Base-by-base conservation (phyloP, 2,113 vertebrate genomes). In the Caloenas nicobarica region DNA sequence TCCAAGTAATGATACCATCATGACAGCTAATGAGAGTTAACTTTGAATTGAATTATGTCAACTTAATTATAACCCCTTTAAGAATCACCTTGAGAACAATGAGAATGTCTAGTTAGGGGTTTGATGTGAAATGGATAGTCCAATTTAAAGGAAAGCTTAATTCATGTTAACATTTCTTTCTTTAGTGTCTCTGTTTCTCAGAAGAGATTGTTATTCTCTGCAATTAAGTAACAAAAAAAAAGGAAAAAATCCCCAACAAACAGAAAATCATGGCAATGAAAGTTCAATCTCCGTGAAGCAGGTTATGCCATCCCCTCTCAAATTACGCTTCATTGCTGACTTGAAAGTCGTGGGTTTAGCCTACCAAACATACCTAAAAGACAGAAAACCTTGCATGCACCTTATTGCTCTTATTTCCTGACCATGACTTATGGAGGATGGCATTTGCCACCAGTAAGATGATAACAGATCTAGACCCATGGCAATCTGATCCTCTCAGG, bases 71-170 rank as follows among this genome's bases (percentile, higher is more conserved):
- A 96, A 87, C 65, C 44, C 61, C 65, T 65, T 88, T 97, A 93
- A 93, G 79, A 95, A 91, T 57, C 36, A 81, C 53, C 88, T 4
- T 90, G 95, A 91, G 94, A 97, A 97, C 86, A 95, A 92, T 84
- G 57, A 72, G 69, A 44, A 93, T 76, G 93, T 96, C 93, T 95
- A 87, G 86, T 48, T 89, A 87, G 65, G 48, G 61, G 34, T 48
- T 93, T 97, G 96, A 95, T 91, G 84, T 95, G 91, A 95, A 97
- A 95, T 72, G 61, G 83, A 93, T 95, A 92, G 93, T 87, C 70
- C 89, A 96, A 95, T 97, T 95, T 96, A 93, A 87, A 91, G 87
- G 91, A 95, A 95, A 96, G 84, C 81, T 95, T 91, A 89, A 93
- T 93, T 92, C 93, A 81, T 79, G 81, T 85, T 95, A 92, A 57